Evolutionary conservation across 2,113 vertebrate species (phyloP).

Genomic region (Rhipidura dahli): DNA sequence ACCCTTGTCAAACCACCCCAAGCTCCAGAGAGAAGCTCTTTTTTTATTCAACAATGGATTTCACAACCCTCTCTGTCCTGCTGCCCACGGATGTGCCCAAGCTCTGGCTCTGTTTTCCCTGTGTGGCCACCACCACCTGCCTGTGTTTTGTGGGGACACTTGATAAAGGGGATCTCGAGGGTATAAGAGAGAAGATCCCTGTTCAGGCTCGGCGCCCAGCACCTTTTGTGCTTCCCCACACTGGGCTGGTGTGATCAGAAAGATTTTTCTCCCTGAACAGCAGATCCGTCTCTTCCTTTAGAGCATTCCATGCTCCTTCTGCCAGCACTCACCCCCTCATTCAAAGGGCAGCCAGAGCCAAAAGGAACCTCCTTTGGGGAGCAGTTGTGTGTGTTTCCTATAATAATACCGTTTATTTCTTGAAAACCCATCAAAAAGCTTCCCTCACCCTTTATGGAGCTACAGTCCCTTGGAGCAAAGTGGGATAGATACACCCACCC

Average conservation of each 20-base stretch:
- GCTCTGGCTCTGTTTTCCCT: not conserved
- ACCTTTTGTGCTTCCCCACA: not conserved
- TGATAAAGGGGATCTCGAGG: not conserved
- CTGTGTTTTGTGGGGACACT: not conserved
- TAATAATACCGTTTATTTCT: not conserved
- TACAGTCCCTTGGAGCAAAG: not conserved
- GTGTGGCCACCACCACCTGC: accelerated
- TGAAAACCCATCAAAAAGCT: not conserved
- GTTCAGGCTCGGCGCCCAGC: accelerated
- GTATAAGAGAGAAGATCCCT: not conserved
- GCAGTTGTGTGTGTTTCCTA: not conserved
- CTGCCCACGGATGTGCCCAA: not conserved
- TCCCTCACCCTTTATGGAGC: not conserved
- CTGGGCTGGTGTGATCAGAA: not conserved
- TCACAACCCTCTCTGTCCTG: not conserved
- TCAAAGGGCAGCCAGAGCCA: not conserved
- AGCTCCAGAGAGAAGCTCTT: not conserved
- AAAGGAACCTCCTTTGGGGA: not conserved
- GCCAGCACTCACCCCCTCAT: not conserved
- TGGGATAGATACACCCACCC: not conserved
- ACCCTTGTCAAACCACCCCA: not conserved
- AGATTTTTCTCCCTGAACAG: not conserved
- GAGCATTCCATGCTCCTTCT: not conserved
- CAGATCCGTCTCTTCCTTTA: not conserved
- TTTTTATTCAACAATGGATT: not conserved